Base-by-base conservation (phyloP, 2,797 vertebrate species). In the Lithobates pipiens region DNA sequence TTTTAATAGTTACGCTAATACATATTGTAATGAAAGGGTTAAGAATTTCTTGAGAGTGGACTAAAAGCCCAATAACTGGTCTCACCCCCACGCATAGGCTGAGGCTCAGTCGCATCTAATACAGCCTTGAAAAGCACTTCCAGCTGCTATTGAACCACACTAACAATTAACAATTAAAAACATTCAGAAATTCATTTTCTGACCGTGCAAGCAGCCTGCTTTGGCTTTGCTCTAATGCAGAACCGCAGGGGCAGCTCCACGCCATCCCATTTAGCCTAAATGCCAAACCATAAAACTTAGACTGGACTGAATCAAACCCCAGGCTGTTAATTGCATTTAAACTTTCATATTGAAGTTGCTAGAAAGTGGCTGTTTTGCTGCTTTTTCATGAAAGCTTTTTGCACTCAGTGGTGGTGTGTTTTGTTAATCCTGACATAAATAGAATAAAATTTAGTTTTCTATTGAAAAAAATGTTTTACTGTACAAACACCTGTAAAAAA, bases 151-250 rank as follows among this genome's bases (percentile, higher is more conserved):
- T 87, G 80, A 87, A 87, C 81, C 68, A 72, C 70, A 83, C 81
- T 87, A 39, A 82, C 80, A 86, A 86, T 82, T 87, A 39, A 82
- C 80, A 86, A 86, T 82, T 82, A 86, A 86, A 86, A 83, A 83
- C 85, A 77, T 84, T 70, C 61, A 86, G 80, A 86, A 86, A 86
- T 86, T 86, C 85, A 86, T 86, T 86, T 83, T 83, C 76, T 86
- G 81, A 79, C 85, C 76, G 34, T 79, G 76, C 81, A 79, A 79
- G 78, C 81, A 87, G 80, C n/a, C 80, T 79, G 85, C 81, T 76
- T 74, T 50, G 61, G 85, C 44, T 83, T 87, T 87, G 29, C 39
- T 87, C 85, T 87, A 87, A 87, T 87, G 85, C 61, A 83, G 80
- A 87, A 83, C 85, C 68, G 76, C 85, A 87, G 85, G 85, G 85